Percentiles rank a stretch among this genome's conserved stretches.
phyloP scores from a whole-genome alignment of 1,140 invertebrate genomes.

The Diprion similis region DNA sequence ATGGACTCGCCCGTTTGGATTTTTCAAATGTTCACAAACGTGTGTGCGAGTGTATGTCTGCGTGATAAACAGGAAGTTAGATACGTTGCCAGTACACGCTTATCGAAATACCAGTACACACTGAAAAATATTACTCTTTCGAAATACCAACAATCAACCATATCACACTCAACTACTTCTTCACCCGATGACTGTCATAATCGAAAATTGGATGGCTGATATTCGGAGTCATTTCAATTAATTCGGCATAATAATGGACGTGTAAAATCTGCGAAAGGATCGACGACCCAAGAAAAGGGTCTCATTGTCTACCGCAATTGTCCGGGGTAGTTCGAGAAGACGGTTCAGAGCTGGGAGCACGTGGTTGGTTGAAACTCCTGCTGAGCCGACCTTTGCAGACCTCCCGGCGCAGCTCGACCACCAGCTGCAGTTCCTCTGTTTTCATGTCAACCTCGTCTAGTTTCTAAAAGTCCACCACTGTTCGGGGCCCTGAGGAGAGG shows the following conservation, averaged over 20 bases:
- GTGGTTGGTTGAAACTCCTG: neutral
- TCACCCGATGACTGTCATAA: no score
- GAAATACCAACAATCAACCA: no score
- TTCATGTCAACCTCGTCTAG: neutral
- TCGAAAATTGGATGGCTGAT: no score
- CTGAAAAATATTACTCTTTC: no score
- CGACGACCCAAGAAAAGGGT: neutral
- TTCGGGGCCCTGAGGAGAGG: neutral
- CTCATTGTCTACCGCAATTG: neutral
- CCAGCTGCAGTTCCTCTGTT: constrained; percentile 4
- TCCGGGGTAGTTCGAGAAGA: no score
- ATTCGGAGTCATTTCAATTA: no score
- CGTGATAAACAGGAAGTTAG: neutral
- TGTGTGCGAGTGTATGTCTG: neutral
- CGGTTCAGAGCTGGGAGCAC: neutral
- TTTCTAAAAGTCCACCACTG: constrained; percentile 2
- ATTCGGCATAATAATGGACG: no score
- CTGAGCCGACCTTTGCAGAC: neutral
- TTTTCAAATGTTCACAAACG: neutral
- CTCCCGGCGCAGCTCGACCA: neutral
- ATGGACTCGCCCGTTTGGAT: neutral
- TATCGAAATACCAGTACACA: no score
- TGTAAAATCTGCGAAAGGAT: no score
- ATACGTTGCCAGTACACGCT: no score
- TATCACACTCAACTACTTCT: no score